Evolutionary conservation across 2,888 invertebrate genomes (phyloP).

Genomic region (Drosophila putrida): DNA sequence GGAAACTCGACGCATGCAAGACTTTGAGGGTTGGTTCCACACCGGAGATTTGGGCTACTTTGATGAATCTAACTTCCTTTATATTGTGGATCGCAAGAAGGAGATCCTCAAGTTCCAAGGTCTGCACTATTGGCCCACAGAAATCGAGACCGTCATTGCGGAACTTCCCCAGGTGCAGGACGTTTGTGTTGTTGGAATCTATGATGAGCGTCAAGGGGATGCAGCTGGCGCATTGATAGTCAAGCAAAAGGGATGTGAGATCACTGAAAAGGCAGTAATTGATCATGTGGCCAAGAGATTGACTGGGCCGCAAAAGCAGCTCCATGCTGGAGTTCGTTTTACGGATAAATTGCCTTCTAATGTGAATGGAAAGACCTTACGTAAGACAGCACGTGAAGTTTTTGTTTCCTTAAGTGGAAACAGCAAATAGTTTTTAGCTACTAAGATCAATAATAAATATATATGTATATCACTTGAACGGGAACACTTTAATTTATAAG

Average conservation of each 20-base stretch:
- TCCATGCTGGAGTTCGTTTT: constrained; percentile 76
- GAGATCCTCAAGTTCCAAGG: constrained; percentile 82
- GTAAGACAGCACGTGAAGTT: constrained; percentile 59
- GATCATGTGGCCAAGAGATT: constrained; percentile 66
- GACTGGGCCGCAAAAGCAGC: constrained; percentile 63
- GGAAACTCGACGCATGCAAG: constrained; percentile 70
- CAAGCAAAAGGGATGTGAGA: constrained; percentile 40
- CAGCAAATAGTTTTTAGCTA: not conserved
- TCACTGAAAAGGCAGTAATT: constrained; percentile 54
- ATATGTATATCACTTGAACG: no score
- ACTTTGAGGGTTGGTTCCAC: constrained; percentile 79
- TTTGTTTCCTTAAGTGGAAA: constrained; percentile 32
- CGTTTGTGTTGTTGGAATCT: constrained; percentile 81
- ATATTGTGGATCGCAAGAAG: constrained; percentile 81
- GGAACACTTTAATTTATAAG: no score
- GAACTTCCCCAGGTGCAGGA: constrained; percentile 72
- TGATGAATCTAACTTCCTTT: constrained; percentile 79
- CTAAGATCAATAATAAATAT: no score
- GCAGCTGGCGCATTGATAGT: constrained; percentile 80
- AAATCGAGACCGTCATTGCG: constrained; percentile 78
- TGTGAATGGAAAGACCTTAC: constrained; percentile 71
- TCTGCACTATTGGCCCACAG: constrained; percentile 79
- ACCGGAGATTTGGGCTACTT: constrained; percentile 84
- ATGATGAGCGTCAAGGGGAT: constrained; percentile 69
- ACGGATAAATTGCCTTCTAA: constrained; percentile 73